These are phyloP conservation scores for Geopemphigus sp. DNA, from an alignment of 1,140 invertebrate species.

Conservation along the genomic window DNA sequence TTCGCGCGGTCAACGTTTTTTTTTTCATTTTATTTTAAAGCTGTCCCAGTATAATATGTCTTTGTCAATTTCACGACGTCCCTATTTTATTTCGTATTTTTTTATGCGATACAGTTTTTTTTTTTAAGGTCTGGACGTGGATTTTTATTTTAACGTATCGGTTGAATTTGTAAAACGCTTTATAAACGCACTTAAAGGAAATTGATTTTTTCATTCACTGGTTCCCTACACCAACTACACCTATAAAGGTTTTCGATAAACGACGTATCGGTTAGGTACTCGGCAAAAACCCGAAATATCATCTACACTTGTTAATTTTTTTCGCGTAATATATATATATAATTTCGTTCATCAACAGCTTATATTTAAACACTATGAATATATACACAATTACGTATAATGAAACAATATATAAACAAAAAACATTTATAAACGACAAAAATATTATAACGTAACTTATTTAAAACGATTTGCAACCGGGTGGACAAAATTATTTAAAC, in stretches of 20 bases:
- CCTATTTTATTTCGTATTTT: constrained; percentile 45
- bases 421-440: too few relatives aligned
- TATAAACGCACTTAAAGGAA: constrained; percentile 49
- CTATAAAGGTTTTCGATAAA: constrained; percentile 25
- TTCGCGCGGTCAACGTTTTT: constrained; percentile 47
- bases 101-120: constrained; percentile 35
- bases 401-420: neutral
- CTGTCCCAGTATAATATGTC: constrained; percentile 45
- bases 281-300: constrained; percentile 23
- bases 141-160: constrained; percentile 50
- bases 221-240: neutral
- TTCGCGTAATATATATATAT: neutral
- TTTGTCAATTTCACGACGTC: constrained; percentile 49
- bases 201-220: constrained; percentile 46
- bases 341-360: neutral
- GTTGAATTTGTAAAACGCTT: constrained; percentile 49
- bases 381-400: neutral
- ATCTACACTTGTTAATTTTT: constrained; percentile 29
- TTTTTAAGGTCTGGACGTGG: constrained; percentile 27
- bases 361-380: neutral
- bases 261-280: constrained; percentile 26
- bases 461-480: too few relatives aligned
- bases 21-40: constrained; percentile 24
- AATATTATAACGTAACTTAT: too few relatives aligned
- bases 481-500: too few relatives aligned